phyloP scores from a whole-genome alignment of 2,113 vertebrate species.

The Takifugu bimaculatus region DNA sequence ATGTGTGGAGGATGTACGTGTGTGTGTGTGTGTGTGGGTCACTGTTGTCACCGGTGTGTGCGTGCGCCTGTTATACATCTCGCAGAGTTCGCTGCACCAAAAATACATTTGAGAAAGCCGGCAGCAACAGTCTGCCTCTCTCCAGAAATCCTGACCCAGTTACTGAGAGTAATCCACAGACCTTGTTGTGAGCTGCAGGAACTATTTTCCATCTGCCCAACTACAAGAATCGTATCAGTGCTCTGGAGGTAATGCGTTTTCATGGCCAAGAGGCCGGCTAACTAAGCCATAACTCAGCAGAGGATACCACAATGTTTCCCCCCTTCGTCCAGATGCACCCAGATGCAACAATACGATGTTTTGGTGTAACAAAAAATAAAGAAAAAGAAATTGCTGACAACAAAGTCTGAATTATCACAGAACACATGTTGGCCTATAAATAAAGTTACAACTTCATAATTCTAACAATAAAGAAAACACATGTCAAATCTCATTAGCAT shows the following conservation, averaged over 20 bases:
- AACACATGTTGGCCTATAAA: too few relatives aligned
- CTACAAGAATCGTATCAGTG: background rate
- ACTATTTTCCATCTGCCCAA: background rate
- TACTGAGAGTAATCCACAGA: background rate
- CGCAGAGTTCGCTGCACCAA: background rate
- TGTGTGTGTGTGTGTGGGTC: background rate
- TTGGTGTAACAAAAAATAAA: too few relatives aligned
- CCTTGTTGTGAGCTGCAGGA: background rate
- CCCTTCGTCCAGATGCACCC: constrained; percentile 9
- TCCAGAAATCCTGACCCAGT: background rate
- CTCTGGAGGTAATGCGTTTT: background rate
- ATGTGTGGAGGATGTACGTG: constrained; percentile 8
- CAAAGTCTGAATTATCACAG: too few relatives aligned
- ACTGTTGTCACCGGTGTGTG: background rate
- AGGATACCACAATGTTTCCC: background rate
- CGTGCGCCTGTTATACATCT: background rate
- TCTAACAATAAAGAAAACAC: too few relatives aligned
- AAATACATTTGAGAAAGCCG: background rate
- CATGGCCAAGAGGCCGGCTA: background rate
- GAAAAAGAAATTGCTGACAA: too few relatives aligned
- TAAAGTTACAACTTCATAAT: too few relatives aligned
- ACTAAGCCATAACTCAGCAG: background rate
- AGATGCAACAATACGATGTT: too few relatives aligned
- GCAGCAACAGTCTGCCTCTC: background rate
- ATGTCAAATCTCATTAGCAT: too few relatives aligned